Evolutionary conservation across 2,888 invertebrate genomes (phyloP), one percentile per base, ranked within the genome.

Genomic region (Conchocele bisecta): DNA sequence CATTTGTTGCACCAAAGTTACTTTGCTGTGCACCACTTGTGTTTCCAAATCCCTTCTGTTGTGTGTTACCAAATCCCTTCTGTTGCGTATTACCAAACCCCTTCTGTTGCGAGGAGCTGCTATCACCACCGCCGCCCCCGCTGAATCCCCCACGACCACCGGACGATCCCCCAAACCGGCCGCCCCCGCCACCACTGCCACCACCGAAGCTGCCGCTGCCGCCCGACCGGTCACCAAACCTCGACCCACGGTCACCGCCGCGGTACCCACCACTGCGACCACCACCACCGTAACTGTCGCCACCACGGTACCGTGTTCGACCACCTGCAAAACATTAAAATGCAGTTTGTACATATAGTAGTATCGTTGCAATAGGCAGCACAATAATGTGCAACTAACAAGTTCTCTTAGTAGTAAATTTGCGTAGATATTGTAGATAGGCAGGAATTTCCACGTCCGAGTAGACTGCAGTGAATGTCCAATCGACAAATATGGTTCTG

Each of bases 111-210:
- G 35, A 20, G 4, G 37, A 28, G 1, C 35, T 28, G 3, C 9
- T 15, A 15, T 15, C 33, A 39, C 24, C 33, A 56, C 63, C 63
- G 22, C 51, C 51, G 20, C 63, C 63, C 26, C 68, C 61, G 20
- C 54, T 20, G 17, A 53, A 54, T 28, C 63, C 51, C 50, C 71
- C 61, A 17, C 73, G 53, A 54, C 60, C 64, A 54, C 76, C 56
- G 63, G 39, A 54, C 13, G 74, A 59, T 48, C 68, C 72, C 41
- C 61, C 42, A 46, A 65, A 41, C 17, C 75, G 54, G n/a, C 75
- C 50, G 22, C 68, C 59, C 48, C 59, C 46, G 41, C 48, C 59
- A 4, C 66, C 57, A 37, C 56, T 63, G 50, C 65, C 71, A 29
- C 50, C 50, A 41, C 71, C 39, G 39, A 31, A 29, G 29, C 66